Conservation (phyloP, 1,140 invertebrate species). For the Leptonema lineaticorne region DNA sequence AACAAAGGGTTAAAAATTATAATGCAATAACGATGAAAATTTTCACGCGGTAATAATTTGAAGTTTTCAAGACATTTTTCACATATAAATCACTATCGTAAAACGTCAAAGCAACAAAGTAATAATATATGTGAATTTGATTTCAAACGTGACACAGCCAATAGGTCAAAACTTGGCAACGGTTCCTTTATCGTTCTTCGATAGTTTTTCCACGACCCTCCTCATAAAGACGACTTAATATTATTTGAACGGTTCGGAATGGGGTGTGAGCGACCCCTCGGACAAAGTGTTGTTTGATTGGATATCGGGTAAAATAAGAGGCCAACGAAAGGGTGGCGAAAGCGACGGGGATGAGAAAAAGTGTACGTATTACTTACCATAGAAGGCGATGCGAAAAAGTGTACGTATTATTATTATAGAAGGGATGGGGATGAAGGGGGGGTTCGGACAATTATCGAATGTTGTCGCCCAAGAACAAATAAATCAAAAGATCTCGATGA, state of each 20-base stretch:
- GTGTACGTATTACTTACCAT: too few species aligned
- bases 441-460: constrained; percentile 1
- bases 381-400: too few species aligned
- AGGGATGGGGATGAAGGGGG: too few species aligned
- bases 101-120: too few species aligned
- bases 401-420: too few species aligned
- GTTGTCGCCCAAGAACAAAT: constrained; percentile 8
- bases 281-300: constrained; percentile 14
- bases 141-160: not conserved
- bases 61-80: too few species aligned
- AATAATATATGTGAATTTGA: too few species aligned
- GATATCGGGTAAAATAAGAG: not conserved
- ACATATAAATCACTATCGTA: too few species aligned
- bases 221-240: not conserved
- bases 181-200: not conserved
- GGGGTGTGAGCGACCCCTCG: not conserved
- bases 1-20: too few species aligned
- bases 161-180: not conserved
- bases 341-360: too few species aligned
- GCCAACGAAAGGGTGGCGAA: not conserved
- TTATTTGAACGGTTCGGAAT: constrained; percentile 1
- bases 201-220: constrained; percentile 6
- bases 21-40: too few species aligned
- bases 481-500: constrained; percentile 6
- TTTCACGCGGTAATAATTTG: too few species aligned